A percentile compares a stretch with the other conserved stretches of the same genome.
Conservation (phyloP, 1,140 invertebrate genomes). For the Solen grandis region DNA sequence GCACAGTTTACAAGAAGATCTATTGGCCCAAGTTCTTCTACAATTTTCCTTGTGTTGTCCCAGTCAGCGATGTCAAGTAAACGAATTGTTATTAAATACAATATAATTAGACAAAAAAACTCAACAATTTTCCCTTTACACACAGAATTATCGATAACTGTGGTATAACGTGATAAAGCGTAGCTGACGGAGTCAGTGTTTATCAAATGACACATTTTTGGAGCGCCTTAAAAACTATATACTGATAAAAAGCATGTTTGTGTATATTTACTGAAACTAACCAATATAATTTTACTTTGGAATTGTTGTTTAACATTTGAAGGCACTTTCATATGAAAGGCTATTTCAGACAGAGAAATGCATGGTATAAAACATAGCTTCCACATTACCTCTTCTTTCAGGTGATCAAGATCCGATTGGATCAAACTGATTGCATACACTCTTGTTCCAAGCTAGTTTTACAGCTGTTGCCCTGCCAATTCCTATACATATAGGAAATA, state of each 20-base stretch:
- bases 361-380: neutral
- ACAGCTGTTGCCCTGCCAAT: constrained; percentile 35
- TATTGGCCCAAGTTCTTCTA: constrained; percentile 83
- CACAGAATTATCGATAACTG: neutral
- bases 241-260: neutral
- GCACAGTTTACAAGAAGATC: constrained; percentile 93
- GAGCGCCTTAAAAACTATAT: neutral
- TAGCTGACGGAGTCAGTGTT: neutral
- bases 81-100: constrained; percentile 29
- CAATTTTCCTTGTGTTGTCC: constrained; percentile 85
- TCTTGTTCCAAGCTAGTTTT: constrained; percentile 32
- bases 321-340: neutral
- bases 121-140: neutral
- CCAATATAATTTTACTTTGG: no score
- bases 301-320: neutral
- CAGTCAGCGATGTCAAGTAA: constrained; percentile 80
- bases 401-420: constrained; percentile 19
- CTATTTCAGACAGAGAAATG: neutral
- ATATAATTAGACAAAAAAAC: neutral
- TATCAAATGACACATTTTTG: neutral
- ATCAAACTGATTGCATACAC: constrained; percentile 35
- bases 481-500: constrained; percentile 3
- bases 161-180: no score
- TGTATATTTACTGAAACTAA: neutral
- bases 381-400: constrained; percentile 23